A percentile compares a stretch with the other conserved stretches of the same genome.
phyloP scores from a whole-genome alignment of 2,113 vertebrate species.

The Capricornis sumatraensis region DNA sequence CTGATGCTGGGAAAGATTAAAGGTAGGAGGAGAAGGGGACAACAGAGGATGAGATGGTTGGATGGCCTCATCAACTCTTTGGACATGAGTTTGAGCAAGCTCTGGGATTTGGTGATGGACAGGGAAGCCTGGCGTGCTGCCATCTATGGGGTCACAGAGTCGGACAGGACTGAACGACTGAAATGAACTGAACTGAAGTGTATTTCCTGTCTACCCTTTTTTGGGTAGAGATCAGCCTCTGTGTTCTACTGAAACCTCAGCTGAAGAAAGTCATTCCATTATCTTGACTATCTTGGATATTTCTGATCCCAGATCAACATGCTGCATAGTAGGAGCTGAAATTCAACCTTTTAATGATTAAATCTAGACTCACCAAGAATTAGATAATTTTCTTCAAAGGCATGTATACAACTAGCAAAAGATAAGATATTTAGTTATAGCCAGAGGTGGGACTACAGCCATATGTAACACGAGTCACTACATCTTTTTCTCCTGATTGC shows the following conservation, averaged over 20 bases:
- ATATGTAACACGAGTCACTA: not conserved
- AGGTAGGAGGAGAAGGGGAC: not conserved
- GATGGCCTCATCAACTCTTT: not conserved
- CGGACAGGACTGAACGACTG: fast-evolving
- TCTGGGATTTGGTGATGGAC: not conserved
- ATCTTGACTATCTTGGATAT: not conserved
- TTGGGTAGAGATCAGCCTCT: not conserved
- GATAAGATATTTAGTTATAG: not conserved
- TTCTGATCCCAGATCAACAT: not conserved
- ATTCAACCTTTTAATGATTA: not conserved
- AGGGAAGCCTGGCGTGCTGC: not conserved
- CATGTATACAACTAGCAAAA: not conserved
- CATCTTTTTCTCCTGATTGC: not conserved
- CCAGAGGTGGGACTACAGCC: not conserved
- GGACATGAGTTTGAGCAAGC: not conserved
- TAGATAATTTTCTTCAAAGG: not conserved
- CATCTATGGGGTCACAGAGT: not conserved
- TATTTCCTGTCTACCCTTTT: not conserved
- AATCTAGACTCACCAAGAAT: not conserved
- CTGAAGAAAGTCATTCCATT: not conserved
- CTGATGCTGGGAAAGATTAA: not conserved
- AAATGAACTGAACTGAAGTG: not conserved
- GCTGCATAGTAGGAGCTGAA: not conserved
- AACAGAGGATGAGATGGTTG: not conserved
- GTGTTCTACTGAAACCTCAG: not conserved